Conservation (phyloP, 2,113 vertebrate species). For the Petaurus breviceps region DNA sequence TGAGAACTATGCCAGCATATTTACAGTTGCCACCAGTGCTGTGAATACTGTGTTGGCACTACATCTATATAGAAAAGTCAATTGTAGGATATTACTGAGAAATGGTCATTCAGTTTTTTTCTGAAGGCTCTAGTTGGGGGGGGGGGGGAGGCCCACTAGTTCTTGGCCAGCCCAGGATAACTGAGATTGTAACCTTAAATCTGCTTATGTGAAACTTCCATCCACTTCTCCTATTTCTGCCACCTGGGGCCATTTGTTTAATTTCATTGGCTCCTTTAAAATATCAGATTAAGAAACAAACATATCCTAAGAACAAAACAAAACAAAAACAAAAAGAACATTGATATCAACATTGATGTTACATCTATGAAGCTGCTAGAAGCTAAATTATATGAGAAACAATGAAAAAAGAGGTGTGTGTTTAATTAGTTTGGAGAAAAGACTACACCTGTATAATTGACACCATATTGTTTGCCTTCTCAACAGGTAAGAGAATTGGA, state of each 20-base stretch:
- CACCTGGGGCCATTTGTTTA: not conserved
- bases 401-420: no score
- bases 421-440: no score
- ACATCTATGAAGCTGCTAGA: no score
- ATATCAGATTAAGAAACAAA: not conserved
- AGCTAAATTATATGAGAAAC: no score
- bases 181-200: not conserved
- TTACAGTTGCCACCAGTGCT: no score
- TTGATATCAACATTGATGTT: no score
- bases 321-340: no score
- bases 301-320: not conserved
- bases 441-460: no score
- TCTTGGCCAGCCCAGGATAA: not conserved
- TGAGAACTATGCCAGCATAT: no score
- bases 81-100: not conserved
- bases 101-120: not conserved
- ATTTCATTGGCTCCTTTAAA: not conserved
- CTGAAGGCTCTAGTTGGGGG: not conserved
- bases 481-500: no score
- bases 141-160: not conserved
- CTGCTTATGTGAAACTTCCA: not conserved
- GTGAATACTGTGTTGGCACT: no score
- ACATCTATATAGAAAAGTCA: not conserved
- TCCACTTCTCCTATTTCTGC: not conserved
- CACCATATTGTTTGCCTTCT: no score